phyloP scores from a whole-genome alignment of 2,797 vertebrate genomes.

The Kryptopterus vitreolus region DNA sequence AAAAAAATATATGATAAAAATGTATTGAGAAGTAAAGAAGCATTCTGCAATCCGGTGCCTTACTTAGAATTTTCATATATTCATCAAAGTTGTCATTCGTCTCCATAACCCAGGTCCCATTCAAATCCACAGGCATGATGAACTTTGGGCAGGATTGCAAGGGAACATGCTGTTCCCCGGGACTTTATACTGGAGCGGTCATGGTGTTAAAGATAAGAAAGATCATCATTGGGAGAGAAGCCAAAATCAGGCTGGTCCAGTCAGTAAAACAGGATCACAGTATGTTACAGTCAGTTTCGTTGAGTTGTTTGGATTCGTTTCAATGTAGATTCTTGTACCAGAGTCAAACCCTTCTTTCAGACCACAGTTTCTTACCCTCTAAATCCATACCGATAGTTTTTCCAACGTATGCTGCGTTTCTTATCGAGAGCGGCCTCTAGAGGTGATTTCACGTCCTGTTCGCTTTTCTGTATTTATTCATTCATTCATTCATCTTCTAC shows the following conservation, averaged over 20 bases:
- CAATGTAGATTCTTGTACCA: background rate
- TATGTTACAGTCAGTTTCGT: background rate
- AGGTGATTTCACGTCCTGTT: too few relatives aligned
- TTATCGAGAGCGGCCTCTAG: too few relatives aligned
- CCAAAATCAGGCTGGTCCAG: background rate
- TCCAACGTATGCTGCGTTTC: too few relatives aligned
- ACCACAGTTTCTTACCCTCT: too few relatives aligned
- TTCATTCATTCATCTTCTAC: too few relatives aligned
- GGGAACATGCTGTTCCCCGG: constrained; percentile 37
- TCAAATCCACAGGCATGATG: constrained; percentile 84
- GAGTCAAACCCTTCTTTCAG: background rate
- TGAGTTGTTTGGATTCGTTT: background rate
- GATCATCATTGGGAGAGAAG: constrained; percentile 32
- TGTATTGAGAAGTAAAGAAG: background rate
- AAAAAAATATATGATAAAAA: background rate
- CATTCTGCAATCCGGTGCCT: constrained; percentile 50
- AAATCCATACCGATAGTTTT: too few relatives aligned
- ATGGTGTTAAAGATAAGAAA: constrained; percentile 65
- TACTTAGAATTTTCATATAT: constrained; percentile 88
- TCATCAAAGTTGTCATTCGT: constrained; percentile 86
- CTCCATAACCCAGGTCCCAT: constrained; percentile 88
- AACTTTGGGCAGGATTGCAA: constrained; percentile 31
- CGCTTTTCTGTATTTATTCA: too few relatives aligned
- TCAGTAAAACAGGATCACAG: background rate
- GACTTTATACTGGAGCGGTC: constrained; percentile 54